A percentile compares a stretch with the other conserved stretches of the same genome.
phyloP scores from a whole-genome alignment of 2,888 invertebrate genomes.

The Parnassius orleans region DNA sequence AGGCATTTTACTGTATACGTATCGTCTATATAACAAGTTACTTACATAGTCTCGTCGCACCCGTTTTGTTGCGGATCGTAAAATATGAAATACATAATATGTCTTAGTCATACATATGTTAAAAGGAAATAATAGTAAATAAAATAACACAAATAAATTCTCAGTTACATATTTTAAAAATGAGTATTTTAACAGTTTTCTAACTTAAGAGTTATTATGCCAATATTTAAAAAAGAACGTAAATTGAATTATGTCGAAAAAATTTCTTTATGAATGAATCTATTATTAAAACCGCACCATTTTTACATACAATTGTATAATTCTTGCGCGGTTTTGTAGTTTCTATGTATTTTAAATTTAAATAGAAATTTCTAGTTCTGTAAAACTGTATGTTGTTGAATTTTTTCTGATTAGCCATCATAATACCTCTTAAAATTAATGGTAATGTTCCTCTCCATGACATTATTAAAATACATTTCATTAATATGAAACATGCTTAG shows the following conservation, averaged over 20 bases:
- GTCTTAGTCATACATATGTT: conserved; percentile 38
- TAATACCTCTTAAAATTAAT: too few relatives aligned
- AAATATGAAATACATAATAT: conserved; percentile 46
- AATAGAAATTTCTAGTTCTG: not conserved
- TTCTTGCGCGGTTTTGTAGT: not conserved
- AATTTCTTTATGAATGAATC: too few relatives aligned
- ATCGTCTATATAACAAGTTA: conserved; percentile 66
- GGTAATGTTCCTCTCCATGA: too few relatives aligned
- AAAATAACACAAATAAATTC: conserved; percentile 29
- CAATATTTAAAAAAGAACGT: conserved; percentile 13
- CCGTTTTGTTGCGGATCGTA: conserved; percentile 52
- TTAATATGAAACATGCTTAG: not conserved
- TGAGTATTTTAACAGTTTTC: conserved; percentile 1
- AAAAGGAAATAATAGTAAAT: conserved; percentile 24
- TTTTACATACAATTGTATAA: too few relatives aligned
- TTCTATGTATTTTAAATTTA: not conserved
- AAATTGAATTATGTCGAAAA: too few relatives aligned
- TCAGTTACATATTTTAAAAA: conserved; percentile 7
- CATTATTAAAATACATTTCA: not conserved
- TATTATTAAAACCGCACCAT: too few relatives aligned
- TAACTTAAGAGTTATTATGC: conserved; percentile 13
- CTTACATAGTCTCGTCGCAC: conserved; percentile 78
- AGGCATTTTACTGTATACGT: conserved; percentile 50
- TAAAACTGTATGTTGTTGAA: too few relatives aligned
- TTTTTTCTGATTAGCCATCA: too few relatives aligned